Base-by-base conservation (phyloP, 2,797 vertebrate species). In the Pipistrellus nathusii region DNA sequence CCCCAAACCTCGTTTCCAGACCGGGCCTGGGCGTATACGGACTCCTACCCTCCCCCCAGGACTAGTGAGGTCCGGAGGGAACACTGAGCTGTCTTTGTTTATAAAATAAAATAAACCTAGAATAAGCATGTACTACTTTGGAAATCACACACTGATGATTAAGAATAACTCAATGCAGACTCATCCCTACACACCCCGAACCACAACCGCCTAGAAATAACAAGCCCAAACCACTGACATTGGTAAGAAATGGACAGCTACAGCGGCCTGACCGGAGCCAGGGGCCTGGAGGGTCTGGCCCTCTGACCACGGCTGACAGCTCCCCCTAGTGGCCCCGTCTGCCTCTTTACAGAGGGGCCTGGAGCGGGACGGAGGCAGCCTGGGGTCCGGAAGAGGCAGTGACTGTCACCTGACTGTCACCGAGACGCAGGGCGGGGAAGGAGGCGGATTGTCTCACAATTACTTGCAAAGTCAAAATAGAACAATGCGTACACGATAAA, bases 21-120 rank as follows among this genome's bases (percentile, higher is more conserved):
- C 46, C 1, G 6, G 1, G 30, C 14, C 6, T 9, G 27, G 27
- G 21, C 3, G 30, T 0, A 17, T 51, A n/a, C 10, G 2, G 12
- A 27, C 4, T 6, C 48, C 86, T 20, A 48, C n/a, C 48, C 86
- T 20, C 8, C 66, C 53, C 15, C 15, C 18, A 48, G 30, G 9
- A 5, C 73, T 8, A n/a, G 23, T 5, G 13, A 55, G 51, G 71
- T 71, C n/a, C 21, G 51, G 48, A 5, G 35, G 46, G 80, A 20
- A 8, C 18, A 38, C 5, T 1, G 3, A 69, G n/a, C n/a, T 14
- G 41, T 18, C 13, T 46, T 21, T 35, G 27, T 71, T 87, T 21
- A 84, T 25, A 14, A 51, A 85, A 41, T 18, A 78, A 66, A 83
- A 62, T 12, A n/a, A 35, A 27, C 62, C 51, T 41, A 41, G 53